Percentiles rank a stretch among this genome's conserved stretches.
phyloP scores from a whole-genome alignment of 2,888 invertebrate genomes.

The Scaptomyza caliginosa region DNA sequence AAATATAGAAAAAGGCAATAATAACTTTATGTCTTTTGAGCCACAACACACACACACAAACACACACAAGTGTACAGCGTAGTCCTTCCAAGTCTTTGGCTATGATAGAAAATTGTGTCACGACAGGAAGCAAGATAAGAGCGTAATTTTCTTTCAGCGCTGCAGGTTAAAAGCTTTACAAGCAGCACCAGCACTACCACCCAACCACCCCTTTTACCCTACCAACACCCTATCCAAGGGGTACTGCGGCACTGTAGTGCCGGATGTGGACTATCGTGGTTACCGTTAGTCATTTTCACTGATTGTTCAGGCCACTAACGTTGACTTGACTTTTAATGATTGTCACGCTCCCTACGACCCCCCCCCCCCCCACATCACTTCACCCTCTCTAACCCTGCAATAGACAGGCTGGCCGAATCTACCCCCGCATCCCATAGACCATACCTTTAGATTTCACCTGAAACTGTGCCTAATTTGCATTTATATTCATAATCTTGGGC shows the following conservation, averaged over 20 bases:
- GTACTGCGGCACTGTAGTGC: conserved; percentile 36
- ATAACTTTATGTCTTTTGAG: conserved; percentile 76
- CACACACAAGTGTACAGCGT: conserved; percentile 5
- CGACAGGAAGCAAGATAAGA: conserved; percentile 85
- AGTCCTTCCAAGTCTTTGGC: conserved; percentile 44
- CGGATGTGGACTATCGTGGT: conserved; percentile 81
- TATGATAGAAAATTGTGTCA: conserved; percentile 84
- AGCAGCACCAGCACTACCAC: not conserved
- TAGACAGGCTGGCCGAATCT: conserved; percentile 53
- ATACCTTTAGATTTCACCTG: conserved; percentile 3
- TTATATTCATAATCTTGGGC: conserved; percentile 79
- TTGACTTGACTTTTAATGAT: conserved; percentile 78
- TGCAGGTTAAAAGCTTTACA: conserved; percentile 60
- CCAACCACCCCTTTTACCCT: not conserved
- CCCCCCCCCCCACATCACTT: not conserved
- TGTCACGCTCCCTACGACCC: conserved; percentile 70
- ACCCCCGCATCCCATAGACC: not conserved
- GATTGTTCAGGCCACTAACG: conserved; percentile 65
- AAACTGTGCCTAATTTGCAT: conserved; percentile 74
- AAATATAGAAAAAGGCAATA: conserved; percentile 62
- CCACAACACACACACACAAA: conserved; percentile 25
- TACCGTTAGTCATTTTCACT: conserved; percentile 82
- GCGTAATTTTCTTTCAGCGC: conserved; percentile 82
- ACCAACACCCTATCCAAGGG: not conserved
- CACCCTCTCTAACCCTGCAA: conserved; percentile 33